Base-by-base conservation (phyloP, 2,888 invertebrate species). In the Amiota communis region DNA sequence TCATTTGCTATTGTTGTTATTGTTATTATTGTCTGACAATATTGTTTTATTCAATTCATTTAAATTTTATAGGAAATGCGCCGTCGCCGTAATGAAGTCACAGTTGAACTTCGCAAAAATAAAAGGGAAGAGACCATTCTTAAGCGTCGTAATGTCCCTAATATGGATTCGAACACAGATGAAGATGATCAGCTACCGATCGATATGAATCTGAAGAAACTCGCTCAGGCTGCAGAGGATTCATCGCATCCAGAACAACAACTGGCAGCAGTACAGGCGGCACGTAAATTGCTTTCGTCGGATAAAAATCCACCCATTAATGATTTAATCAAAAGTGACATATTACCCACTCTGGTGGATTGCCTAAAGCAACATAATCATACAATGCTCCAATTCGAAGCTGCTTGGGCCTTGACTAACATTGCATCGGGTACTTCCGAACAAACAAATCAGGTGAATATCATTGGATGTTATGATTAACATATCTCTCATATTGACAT, bases 281-380 rank as follows among this genome's bases (percentile, higher is more conserved):
- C 98, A 75, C 93, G 99, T 81, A 99, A 98, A 90, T 92, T 99
- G 82, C 92, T 99, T 51, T 99, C 98, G 10, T 98, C 98, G 78
- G 99, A 99, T 90, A 94, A 97, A 85, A 99, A 99, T 92, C 99
- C 99, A 80, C 99, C 99, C 23, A 99, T 99, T 85, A 98, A 99
- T 91, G 96, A 96, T 78, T 92, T 99, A 79, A 99, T 99, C 84
- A 92, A 93, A 63, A 96, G 96, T 88, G 98, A 98, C 80, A 98
- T 99, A 87, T 92, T 99, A 82, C 98, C 99, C 68, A 95, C 98
- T 84, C 93, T 99, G 84, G 97, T 98, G 72, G 92, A 93, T 80
- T 99, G 98, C 91, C 92, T 99, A 79, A 93, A 95, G 80, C 93
- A 95, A 84, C 93, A 95, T 84, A 96, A 97, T 88, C 95, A 95